Conservation (phyloP, 2,888 invertebrate species). For the Baccha elongata region DNA sequence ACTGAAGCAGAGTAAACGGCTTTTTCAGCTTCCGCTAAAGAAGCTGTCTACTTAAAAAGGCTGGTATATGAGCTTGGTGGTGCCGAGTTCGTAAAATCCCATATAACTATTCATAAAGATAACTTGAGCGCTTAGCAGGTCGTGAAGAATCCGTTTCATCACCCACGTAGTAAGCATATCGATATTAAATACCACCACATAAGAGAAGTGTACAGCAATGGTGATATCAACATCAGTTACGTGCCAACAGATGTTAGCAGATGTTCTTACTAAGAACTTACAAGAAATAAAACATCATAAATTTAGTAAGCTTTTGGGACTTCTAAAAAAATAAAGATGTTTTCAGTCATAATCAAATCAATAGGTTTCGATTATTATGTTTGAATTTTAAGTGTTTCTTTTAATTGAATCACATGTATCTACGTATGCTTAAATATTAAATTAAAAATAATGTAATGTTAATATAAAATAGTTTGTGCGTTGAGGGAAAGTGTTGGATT, state of each 20-base stretch:
- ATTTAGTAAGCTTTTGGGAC: constrained; percentile 4
- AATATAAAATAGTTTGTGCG: not conserved
- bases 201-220: not conserved
- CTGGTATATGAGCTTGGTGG: constrained; percentile 42
- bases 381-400: not conserved
- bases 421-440: too few species aligned
- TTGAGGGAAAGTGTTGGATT: not conserved
- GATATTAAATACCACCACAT: constrained; percentile 14
- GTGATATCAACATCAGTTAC: not conserved
- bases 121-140: not conserved
- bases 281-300: not conserved
- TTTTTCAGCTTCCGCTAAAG: constrained; percentile 43
- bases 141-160: constrained; percentile 3
- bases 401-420: too few species aligned
- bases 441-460: not conserved
- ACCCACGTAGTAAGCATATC: constrained; percentile 16
- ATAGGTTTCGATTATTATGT: too few species aligned
- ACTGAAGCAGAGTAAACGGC: not conserved
- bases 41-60: constrained; percentile 37
- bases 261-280: not conserved
- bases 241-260: constrained; percentile 4
- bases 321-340: not conserved
- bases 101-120: not conserved
- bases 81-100: not conserved
- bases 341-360: too few species aligned